These are phyloP conservation scores for Pycnonotus jocosus DNA, from an alignment of 2,113 vertebrate genomes.

Conservation along the genomic window DNA sequence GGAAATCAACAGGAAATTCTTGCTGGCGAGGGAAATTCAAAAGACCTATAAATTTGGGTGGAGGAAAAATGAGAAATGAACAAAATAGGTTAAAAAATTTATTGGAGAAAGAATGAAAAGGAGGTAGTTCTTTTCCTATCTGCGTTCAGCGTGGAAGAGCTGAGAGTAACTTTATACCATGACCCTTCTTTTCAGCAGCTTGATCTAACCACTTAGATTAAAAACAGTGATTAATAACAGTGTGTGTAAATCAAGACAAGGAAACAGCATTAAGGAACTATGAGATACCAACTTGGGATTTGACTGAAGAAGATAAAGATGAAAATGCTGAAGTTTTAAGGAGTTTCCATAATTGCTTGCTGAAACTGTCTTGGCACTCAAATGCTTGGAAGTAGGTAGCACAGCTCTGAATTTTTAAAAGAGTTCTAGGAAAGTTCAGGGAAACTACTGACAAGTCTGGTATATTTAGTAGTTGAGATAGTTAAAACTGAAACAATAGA, in stretches of 20 bases:
- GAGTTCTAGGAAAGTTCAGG: background rate
- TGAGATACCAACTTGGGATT: background rate
- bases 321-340: background rate
- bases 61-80: background rate
- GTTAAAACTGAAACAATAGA: background rate
- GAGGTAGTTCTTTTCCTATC: background rate
- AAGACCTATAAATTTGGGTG: background rate
- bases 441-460: background rate
- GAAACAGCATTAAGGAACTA: background rate
- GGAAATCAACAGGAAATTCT: background rate
- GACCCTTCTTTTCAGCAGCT: background rate
- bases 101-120: background rate
- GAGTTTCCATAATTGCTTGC: background rate
- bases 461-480: background rate
- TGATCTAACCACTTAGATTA: background rate
- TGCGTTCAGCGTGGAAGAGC: background rate
- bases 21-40: accelerated
- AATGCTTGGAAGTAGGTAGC: background rate
- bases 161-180: background rate
- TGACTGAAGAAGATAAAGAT: background rate
- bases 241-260: background rate
- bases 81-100: background rate
- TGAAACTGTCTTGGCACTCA: background rate
- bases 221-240: background rate
- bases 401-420: background rate